Conservation (phyloP, 2,113 vertebrate genomes). For the Condylura cristata region DNA sequence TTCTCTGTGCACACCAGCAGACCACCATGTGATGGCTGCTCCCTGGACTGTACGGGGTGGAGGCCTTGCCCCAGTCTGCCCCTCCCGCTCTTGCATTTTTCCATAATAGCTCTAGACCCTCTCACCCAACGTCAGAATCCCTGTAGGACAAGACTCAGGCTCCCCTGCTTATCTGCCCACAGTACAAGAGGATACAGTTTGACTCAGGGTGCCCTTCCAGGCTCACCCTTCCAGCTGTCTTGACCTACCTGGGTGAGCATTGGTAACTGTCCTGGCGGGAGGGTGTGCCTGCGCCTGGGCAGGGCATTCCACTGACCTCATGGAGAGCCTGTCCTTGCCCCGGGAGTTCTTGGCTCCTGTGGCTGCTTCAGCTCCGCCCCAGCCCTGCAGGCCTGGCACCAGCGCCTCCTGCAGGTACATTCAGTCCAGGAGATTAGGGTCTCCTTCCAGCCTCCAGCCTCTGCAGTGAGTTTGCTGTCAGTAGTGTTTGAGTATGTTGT, state of each 20-base stretch:
- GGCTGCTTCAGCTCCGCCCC: conserved; percentile 74
- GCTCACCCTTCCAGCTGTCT: background rate
- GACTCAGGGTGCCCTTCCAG: background rate
- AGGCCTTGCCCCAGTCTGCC: background rate
- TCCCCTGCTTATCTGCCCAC: background rate
- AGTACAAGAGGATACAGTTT: background rate
- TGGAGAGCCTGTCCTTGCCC: conserved; percentile 57
- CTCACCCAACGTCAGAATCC: background rate
- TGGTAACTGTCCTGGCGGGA: conserved; percentile 75
- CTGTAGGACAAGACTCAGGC: background rate
- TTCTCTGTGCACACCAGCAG: background rate
- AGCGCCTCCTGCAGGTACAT: conserved; percentile 80
- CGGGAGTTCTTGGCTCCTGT: conserved; percentile 7
- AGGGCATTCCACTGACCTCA: conserved; percentile 60
- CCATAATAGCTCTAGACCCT: background rate
- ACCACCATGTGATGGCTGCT: accelerated
- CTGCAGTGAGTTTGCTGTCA: background rate
- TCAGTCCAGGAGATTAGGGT: background rate
- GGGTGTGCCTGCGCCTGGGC: conserved; percentile 69
- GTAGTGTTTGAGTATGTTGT: background rate
- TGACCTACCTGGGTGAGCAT: conserved; percentile 76
- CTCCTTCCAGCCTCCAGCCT: background rate
- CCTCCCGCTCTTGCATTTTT: background rate
- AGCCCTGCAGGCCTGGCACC: conserved; percentile 74
- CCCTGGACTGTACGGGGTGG: background rate